phyloP scores from a whole-genome alignment of 1,140 invertebrate species.

The Heliconius nattereri region DNA sequence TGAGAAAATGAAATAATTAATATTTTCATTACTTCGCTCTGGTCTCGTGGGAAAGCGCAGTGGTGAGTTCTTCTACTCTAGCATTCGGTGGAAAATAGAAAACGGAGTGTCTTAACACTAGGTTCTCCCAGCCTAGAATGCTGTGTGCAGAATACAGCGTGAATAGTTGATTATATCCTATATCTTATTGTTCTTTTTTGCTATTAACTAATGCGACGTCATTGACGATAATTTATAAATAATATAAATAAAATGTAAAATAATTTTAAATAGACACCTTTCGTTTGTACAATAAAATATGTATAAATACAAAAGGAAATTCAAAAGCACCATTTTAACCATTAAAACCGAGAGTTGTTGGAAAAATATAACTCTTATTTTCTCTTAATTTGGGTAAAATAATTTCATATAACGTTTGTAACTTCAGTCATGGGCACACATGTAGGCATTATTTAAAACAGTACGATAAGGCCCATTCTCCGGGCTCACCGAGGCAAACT shows the following conservation, averaged over 20 bases:
- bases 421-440: background rate
- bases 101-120: too few species aligned
- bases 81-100: too few species aligned
- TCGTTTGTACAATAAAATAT: background rate
- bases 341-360: background rate
- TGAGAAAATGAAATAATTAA: too few species aligned
- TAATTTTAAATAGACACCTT: background rate
- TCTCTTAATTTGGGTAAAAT: constrained; percentile 18
- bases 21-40: too few species aligned
- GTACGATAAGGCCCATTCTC: constrained; percentile 25
- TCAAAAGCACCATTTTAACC: background rate
- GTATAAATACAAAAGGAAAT: background rate
- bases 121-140: too few species aligned
- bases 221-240: too few species aligned
- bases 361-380: background rate
- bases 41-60: too few species aligned
- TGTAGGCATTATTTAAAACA: constrained; percentile 21
- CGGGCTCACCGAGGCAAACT: constrained; percentile 32
- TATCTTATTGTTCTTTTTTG: too few species aligned
- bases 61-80: too few species aligned
- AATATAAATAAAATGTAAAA: background rate
- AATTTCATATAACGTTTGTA: constrained; percentile 11
- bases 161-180: too few species aligned
- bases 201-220: too few species aligned
- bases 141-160: too few species aligned